phyloP scores from a whole-genome alignment of 2,113 vertebrate species.

The Phasianus colchicus region DNA sequence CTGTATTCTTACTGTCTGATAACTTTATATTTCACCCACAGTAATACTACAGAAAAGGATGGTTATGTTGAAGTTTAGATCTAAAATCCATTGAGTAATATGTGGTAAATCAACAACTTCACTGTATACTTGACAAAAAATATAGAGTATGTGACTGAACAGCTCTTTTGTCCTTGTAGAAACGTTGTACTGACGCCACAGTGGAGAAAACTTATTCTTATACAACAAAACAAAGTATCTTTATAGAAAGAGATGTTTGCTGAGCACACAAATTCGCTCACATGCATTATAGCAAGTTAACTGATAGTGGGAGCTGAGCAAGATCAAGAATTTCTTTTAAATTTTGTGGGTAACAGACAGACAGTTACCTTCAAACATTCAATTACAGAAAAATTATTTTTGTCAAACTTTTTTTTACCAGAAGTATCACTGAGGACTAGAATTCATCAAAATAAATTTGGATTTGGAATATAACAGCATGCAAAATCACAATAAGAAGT shows the following conservation, averaged over 20 bases:
- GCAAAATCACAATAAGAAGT: not conserved
- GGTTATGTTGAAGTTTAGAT: not conserved
- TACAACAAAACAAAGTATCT: not conserved
- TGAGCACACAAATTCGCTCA: not conserved
- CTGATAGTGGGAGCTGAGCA: not conserved
- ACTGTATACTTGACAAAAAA: not conserved
- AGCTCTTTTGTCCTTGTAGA: not conserved
- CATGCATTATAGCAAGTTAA: not conserved
- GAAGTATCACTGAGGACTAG: not conserved
- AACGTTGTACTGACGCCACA: not conserved
- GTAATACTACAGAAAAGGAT: not conserved
- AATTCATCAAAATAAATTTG: conserved; percentile 2
- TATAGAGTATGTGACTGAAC: not conserved
- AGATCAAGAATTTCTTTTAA: not conserved
- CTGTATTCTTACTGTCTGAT: not conserved
- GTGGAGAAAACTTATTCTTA: not conserved
- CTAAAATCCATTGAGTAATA: not conserved
- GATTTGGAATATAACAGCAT: not conserved
- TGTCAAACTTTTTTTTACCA: not conserved
- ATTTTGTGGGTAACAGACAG: not conserved
- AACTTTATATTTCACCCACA: not conserved
- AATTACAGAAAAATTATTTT: not conserved
- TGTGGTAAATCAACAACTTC: not conserved
- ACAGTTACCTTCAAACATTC: not conserved
- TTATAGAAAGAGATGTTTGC: not conserved